Base-by-base conservation (phyloP, 2,797 vertebrate genomes). In the Numenius phaeopus region DNA sequence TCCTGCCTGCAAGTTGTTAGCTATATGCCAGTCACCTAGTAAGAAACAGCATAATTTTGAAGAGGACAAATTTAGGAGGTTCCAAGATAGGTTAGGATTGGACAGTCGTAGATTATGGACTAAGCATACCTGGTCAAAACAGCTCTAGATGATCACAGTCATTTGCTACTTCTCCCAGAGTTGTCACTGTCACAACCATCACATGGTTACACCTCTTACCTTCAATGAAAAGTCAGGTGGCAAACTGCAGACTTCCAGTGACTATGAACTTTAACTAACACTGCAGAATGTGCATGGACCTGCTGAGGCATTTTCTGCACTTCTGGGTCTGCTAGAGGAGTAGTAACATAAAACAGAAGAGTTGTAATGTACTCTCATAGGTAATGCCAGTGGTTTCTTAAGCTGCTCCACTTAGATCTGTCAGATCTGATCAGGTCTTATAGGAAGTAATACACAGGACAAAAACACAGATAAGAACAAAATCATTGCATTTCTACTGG, bases 381-480 rank as follows among this genome's bases (percentile, higher is more conserved):
- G 4, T 57, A 72, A 80, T 47, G 49, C 2, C 22, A 46, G 47
- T 34, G 58, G 17, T 55, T 72, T 81, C 34, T 75, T 52, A 34
- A 83, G 32, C 21, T 58, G 14, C 21, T 84, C 5, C 6, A 13
- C 34, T 83, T 71, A 55, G 32, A 57, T 67, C 42, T 57, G 12
- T n/a, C 34, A 65, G 34, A 49, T 55, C 47, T 67, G 37, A 14
- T 52, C n/a, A 64, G 29, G 50, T 72, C 17, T 64, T 39, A 22
- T 0, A 40, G 9, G 27, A 75, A 75, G 10, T 6, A 55, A 65
- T 9, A 21, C 6, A 37, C 0, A 2, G 22, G 14, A 24, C 11
- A 78, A 78, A 76, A 72, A 18, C 8, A 40, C 22, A 40, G 14
- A 6, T 10, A 73, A 67, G 70, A 55, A 22, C 11, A 50, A 70